Evolutionary conservation across 2,888 invertebrate species (phyloP).

Genomic region (Ecdyonurus torrentis): DNA sequence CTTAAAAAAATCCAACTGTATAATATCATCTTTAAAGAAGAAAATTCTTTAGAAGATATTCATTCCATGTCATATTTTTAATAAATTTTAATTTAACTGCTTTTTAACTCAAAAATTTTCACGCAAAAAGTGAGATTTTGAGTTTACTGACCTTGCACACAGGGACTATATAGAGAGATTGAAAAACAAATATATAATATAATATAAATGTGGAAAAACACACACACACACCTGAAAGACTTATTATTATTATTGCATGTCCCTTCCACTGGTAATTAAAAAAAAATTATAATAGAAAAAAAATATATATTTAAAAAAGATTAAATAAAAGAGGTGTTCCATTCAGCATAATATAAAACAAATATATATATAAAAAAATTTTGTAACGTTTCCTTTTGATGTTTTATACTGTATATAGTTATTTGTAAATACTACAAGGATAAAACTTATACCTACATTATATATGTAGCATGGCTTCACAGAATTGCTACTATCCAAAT

Average conservation of each 20-base stretch:
- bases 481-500: slow-evolving; percentile 8
- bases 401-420: slow-evolving; percentile 15
- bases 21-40: background rate
- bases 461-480: slow-evolving; percentile 10
- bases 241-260: background rate
- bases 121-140: background rate
- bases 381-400: slow-evolving; percentile 13
- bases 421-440: slow-evolving; percentile 11
- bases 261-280: background rate
- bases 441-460: slow-evolving; percentile 3
- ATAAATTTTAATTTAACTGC: background rate
- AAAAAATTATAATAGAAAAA: background rate
- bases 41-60: background rate
- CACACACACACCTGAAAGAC: background rate
- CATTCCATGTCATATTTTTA: background rate
- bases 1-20: background rate
- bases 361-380: slow-evolving; percentile 8
- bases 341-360: background rate
- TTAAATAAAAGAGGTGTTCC: background rate
- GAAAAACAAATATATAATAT: background rate
- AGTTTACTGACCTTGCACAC: background rate
- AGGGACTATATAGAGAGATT: background rate
- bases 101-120: background rate
- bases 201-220: background rate
- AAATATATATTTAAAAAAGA: background rate